A percentile compares a stretch with the other conserved stretches of the same genome.
These are phyloP conservation scores for Helarctos malayanus DNA, from an alignment of 2,797 vertebrate species.

Conservation along the genomic window DNA sequence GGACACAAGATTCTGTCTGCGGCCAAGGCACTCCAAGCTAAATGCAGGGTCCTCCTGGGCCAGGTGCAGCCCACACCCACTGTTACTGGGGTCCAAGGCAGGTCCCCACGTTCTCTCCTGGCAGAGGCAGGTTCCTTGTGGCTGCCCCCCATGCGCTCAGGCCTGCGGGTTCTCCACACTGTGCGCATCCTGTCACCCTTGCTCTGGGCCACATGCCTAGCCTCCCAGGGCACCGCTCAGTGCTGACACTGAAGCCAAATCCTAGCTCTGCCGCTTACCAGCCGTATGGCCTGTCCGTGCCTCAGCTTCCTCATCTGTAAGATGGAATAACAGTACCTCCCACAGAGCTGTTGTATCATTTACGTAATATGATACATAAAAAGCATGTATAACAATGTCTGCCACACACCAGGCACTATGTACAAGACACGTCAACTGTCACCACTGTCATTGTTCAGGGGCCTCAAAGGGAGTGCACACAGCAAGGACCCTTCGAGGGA, in stretches of 20 bases:
- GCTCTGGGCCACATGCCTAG: background rate
- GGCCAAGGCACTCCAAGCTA: too few relatives aligned
- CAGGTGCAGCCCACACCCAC: background rate
- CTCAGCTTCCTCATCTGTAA: background rate
- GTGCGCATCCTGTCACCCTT: background rate
- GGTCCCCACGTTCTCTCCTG: background rate
- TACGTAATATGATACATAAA: background rate
- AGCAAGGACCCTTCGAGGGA: background rate
- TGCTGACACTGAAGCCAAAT: background rate
- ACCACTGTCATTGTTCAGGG: accelerated
- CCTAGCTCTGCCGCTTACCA: background rate
- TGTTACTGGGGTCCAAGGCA: background rate
- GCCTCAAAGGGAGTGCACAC: background rate
- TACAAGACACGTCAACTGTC: background rate
- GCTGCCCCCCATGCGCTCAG: background rate
- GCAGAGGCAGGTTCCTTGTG: background rate
- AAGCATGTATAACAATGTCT: accelerated
- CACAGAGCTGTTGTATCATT: background rate
- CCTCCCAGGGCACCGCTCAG: background rate
- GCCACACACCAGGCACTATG: accelerated
- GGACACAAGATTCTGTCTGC: background rate
- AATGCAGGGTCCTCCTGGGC: background rate
- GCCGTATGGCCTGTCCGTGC: background rate
- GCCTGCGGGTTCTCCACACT: too few relatives aligned
- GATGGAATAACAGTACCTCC: background rate